A percentile compares a stretch with the other conserved stretches of the same genome.
Evolutionary conservation across 2,888 invertebrate species (phyloP).

Genomic region (Parnassius glacialis): DNA sequence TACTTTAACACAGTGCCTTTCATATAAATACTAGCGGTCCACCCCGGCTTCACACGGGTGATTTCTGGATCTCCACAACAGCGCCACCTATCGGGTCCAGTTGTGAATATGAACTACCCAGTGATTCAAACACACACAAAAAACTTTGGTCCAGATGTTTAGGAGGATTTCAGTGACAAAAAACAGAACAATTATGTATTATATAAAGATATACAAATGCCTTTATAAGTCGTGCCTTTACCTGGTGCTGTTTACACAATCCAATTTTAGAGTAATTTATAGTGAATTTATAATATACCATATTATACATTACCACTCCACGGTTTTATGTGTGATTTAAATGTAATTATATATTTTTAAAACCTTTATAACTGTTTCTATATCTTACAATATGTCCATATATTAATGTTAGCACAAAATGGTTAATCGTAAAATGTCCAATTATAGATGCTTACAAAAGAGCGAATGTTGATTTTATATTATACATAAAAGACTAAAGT

Average conservation of each 20-base stretch:
- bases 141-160: too few species aligned
- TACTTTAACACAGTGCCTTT: neutral
- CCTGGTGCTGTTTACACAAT: neutral
- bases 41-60: too few species aligned
- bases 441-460: conserved; percentile 15
- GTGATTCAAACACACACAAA: too few species aligned
- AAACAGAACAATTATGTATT: neutral
- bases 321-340: neutral
- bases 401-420: neutral
- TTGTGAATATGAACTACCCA: too few species aligned
- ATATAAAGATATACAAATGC: conserved; percentile 1
- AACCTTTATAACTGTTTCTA: too few species aligned
- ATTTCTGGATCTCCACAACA: too few species aligned
- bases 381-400: too few species aligned
- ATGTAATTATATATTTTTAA: too few species aligned
- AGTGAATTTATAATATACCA: neutral
- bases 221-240: conserved; percentile 4
- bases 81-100: too few species aligned
- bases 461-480: neutral
- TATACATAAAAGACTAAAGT: too few species aligned
- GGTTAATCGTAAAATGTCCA: conserved; percentile 1
- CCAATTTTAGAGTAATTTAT: neutral
- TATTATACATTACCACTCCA: neutral
- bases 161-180: too few species aligned
- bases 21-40: neutral